Evolutionary conservation across 2,888 invertebrate species (phyloP).

Genomic region (Oxyteleia sp.): DNA sequence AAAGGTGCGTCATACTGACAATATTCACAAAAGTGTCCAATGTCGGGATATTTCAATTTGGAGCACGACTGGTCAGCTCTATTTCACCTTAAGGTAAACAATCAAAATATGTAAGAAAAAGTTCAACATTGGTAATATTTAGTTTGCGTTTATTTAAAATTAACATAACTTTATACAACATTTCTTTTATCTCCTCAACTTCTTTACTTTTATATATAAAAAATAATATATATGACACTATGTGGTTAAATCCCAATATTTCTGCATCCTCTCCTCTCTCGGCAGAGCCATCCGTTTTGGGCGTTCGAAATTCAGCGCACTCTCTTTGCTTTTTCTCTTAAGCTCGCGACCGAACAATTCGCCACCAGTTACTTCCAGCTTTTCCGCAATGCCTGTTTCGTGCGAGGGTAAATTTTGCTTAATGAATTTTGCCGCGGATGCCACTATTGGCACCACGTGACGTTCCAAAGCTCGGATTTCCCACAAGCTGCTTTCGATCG

Average conservation of each 20-base stretch:
- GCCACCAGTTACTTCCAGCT: slow-evolving; percentile 90
- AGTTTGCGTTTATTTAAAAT: too few relatives aligned
- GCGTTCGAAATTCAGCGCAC: slow-evolving; percentile 92
- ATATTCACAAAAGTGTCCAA: too few relatives aligned
- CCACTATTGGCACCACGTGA: slow-evolving; percentile 92
- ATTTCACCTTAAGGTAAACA: too few relatives aligned
- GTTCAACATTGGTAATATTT: too few relatives aligned
- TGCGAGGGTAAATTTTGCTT: slow-evolving; percentile 90
- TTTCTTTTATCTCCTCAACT: too few relatives aligned
- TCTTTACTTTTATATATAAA: too few relatives aligned
- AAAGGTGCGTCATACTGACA: too few relatives aligned
- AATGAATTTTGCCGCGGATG: slow-evolving; percentile 92
- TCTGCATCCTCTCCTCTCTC: slow-evolving; percentile 90
- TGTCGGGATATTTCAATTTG: too few relatives aligned
- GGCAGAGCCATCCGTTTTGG: slow-evolving; percentile 90
- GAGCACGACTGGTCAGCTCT: too few relatives aligned
- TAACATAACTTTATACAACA: too few relatives aligned
- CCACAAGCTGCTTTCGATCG: slow-evolving; percentile 97
- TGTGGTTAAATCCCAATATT: slow-evolving; percentile 90
- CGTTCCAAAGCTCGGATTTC: slow-evolving; percentile 94
- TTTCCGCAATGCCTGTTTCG: slow-evolving; percentile 91
- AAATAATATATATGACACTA: too few relatives aligned
- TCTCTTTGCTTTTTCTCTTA: slow-evolving; percentile 92
- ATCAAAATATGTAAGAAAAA: too few relatives aligned
- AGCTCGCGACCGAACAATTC: slow-evolving; percentile 94